A percentile compares a stretch with the other conserved stretches of the same genome.
Conservation (phyloP, 1,140 invertebrate genomes). For the Heliconius eleuchia region DNA sequence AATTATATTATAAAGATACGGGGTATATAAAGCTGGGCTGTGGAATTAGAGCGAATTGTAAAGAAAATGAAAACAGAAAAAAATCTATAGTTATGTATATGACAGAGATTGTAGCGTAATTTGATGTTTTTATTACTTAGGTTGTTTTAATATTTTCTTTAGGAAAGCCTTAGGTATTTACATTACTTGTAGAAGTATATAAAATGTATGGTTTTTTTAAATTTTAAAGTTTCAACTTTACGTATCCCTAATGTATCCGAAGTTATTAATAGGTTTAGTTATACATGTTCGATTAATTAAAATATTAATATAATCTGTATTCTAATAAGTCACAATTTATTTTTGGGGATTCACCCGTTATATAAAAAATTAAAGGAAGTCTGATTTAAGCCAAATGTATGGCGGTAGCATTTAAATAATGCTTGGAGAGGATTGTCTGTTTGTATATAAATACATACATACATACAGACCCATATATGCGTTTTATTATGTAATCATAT, state of each 20-base stretch:
- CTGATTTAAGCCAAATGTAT: constrained; percentile 5
- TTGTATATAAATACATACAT: not conserved
- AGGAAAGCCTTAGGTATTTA: not conserved
- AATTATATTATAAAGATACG: not conserved
- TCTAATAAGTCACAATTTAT: not conserved
- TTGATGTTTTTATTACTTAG: not conserved
- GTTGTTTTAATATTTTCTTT: not conserved
- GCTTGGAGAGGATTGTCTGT: not conserved
- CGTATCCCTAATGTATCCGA: not conserved
- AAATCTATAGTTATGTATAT: not conserved
- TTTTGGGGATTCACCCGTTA: not conserved
- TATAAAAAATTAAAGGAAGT: not conserved
- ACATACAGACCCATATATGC: not conserved
- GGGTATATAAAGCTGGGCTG: constrained; percentile 11
- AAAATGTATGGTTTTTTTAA: too few relatives aligned
- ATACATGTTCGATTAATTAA: not conserved
- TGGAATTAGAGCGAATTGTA: not conserved
- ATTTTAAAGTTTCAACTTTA: too few relatives aligned
- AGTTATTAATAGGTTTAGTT: constrained; percentile 1
- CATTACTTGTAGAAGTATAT: too few relatives aligned
- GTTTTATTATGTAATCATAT: not conserved
- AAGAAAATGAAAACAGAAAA: not conserved
- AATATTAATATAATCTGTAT: not conserved
- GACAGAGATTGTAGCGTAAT: not conserved
- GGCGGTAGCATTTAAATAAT: constrained; percentile 3